Conservation (phyloP, 2,113 vertebrate species). For the Burhinus oedicnemus region DNA sequence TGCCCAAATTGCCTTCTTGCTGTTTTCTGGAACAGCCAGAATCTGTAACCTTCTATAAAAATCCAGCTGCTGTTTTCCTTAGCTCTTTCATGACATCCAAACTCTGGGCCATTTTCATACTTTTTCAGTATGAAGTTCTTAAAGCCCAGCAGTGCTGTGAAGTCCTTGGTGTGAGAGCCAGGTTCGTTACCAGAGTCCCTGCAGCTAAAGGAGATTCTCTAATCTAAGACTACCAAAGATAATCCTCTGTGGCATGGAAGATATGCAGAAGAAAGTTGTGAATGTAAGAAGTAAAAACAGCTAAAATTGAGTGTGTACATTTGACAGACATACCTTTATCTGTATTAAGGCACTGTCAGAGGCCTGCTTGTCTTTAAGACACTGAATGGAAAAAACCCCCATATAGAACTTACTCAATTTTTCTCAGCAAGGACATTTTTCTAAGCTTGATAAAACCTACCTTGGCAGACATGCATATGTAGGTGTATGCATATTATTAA, state of each 20-base stretch:
- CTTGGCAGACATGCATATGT: neutral
- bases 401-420: neutral
- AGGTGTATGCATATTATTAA: neutral
- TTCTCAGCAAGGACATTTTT: neutral
- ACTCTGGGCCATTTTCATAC: neutral
- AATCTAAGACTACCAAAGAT: neutral
- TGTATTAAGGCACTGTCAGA: neutral
- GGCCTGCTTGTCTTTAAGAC: neutral
- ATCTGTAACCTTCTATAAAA: neutral
- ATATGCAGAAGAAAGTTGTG: neutral
- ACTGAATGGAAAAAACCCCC: neutral
- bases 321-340: neutral
- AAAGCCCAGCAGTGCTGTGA: neutral
- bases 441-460: neutral
- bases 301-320: neutral
- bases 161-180: neutral
- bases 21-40: neutral
- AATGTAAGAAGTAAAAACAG: neutral
- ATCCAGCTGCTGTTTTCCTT: neutral
- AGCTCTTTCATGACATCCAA: neutral
- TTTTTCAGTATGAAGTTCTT: neutral
- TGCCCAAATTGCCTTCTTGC: neutral
- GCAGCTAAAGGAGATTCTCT: neutral
- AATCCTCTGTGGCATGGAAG: neutral
- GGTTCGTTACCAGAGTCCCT: neutral